Conservation (phyloP, 2,113 vertebrate genomes). For the Motacilla tschutschensis region DNA sequence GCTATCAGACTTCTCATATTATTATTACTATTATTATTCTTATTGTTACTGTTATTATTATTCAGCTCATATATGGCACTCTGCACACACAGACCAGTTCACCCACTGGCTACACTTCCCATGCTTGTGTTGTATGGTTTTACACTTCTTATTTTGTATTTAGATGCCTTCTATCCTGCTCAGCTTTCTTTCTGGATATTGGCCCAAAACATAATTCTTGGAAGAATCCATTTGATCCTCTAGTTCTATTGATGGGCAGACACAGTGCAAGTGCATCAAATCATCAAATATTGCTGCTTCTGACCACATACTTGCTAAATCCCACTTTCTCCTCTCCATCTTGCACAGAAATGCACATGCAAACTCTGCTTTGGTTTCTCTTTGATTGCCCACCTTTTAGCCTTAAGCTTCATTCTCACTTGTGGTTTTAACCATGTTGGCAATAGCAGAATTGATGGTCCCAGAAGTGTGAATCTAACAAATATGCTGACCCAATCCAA, state of each 20-base stretch:
- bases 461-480: not conserved
- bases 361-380: not conserved
- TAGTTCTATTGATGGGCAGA: not conserved
- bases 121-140: not conserved
- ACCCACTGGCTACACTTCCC: not conserved
- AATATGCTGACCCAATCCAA: not conserved
- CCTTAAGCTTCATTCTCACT: not conserved
- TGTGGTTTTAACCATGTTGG: not conserved
- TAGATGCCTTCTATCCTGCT: not conserved
- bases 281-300: not conserved
- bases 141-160: not conserved
- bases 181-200: not conserved
- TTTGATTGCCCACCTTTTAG: not conserved
- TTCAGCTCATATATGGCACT: not conserved
- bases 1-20: not conserved
- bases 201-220: not conserved
- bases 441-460: not conserved
- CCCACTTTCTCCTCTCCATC: not conserved
- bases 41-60: not conserved
- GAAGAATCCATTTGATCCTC: not conserved
- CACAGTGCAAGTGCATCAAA: not conserved
- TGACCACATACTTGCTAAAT: not conserved
- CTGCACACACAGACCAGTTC: not conserved
- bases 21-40: not conserved
- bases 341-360: not conserved